Conservation (phyloP, 2,113 vertebrate genomes). For the Saguinus midas region DNA sequence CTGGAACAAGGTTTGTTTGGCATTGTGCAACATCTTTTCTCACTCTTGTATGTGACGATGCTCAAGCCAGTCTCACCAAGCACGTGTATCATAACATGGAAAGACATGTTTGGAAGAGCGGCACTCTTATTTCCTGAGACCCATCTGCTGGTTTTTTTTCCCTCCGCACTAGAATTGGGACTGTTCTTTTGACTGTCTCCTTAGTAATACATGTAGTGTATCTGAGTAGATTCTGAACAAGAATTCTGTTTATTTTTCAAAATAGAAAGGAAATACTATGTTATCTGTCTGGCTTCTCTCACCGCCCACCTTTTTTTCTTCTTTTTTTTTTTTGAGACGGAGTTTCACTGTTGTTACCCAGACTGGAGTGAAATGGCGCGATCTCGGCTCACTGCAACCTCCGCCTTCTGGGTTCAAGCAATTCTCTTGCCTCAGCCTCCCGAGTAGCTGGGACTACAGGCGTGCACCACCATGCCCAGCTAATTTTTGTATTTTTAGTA, state of each 20-base stretch:
- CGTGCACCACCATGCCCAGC: too few relatives aligned
- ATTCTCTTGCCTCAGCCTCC: too few relatives aligned
- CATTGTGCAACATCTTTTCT: rapidly evolving
- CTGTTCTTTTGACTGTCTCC: neutral
- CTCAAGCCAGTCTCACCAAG: neutral
- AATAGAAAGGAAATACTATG: neutral
- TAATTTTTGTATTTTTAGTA: too few relatives aligned
- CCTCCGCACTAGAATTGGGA: neutral
- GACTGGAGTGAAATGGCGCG: too few relatives aligned
- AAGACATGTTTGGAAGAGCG: neutral
- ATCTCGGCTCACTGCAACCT: too few relatives aligned
- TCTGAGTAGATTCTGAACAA: neutral
- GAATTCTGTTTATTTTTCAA: neutral
- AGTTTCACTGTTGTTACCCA: too few relatives aligned
- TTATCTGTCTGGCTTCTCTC: neutral
- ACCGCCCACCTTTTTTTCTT: too few relatives aligned
- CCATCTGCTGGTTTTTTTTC: neutral
- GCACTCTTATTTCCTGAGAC: neutral
- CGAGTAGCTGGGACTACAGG: too few relatives aligned
- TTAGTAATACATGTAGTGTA: neutral
- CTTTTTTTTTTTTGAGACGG: too few relatives aligned
- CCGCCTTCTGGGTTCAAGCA: too few relatives aligned
- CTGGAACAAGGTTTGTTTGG: conserved; percentile 92
- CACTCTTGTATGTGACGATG: rapidly evolving
- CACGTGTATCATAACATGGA: neutral